Conservation (phyloP, 2,888 invertebrate species). For the Galerucella calmariensis region DNA sequence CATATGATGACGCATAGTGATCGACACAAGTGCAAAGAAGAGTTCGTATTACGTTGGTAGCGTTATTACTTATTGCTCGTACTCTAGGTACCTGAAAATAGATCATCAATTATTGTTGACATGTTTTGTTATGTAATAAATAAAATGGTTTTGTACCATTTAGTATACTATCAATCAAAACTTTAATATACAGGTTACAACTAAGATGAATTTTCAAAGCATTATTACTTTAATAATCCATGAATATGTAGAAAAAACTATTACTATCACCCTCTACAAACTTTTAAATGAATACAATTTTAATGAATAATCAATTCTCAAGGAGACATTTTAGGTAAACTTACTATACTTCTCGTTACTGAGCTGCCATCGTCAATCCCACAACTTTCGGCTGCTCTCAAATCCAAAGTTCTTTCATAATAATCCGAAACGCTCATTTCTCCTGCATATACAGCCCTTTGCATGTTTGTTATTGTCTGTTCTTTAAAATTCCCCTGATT, state of each 20-base stretch:
- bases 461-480: constrained; percentile 82
- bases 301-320: too few relatives aligned
- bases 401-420: constrained; percentile 82
- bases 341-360: constrained; percentile 77
- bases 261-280: too few relatives aligned
- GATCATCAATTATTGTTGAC: too few relatives aligned
- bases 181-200: too few relatives aligned
- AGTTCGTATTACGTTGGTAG: constrained; percentile 74
- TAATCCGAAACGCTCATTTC: constrained; percentile 88
- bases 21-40: constrained; percentile 84
- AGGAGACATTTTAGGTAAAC: constrained; percentile 35
- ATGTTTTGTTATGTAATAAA: too few relatives aligned
- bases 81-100: constrained; percentile 65
- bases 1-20: constrained; percentile 89
- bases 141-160: too few relatives aligned
- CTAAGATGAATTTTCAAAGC: too few relatives aligned
- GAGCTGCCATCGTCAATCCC: constrained; percentile 87
- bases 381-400: constrained; percentile 79
- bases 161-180: too few relatives aligned
- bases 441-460: constrained; percentile 85
- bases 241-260: too few relatives aligned
- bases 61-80: constrained; percentile 67
- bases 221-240: too few relatives aligned
- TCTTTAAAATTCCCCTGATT: constrained; percentile 81
- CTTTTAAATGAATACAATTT: too few relatives aligned